These are phyloP conservation scores for Dinoponera quadriceps DNA, from an alignment of 1,140 invertebrate species.

Conservation along the genomic window DNA sequence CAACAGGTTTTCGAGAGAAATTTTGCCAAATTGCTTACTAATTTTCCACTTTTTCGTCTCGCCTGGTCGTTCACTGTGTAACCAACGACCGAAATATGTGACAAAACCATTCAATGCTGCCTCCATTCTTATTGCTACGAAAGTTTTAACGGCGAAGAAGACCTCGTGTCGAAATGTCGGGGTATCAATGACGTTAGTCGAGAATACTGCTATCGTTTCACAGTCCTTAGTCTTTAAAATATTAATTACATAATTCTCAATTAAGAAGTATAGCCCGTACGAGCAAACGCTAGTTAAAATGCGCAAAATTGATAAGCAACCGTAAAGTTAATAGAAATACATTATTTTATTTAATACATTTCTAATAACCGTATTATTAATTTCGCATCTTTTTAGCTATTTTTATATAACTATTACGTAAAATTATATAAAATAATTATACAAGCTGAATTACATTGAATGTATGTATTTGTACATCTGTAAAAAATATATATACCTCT, in stretches of 20 bases:
- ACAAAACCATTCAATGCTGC: neutral
- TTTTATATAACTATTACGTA: no score
- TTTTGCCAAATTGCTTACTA: conserved; percentile 12
- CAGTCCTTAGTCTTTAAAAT: neutral
- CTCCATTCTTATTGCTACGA: conserved; percentile 15
- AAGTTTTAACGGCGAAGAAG: conserved; percentile 13
- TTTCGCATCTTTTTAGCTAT: no score
- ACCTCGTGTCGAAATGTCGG: neutral
- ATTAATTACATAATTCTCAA: no score
- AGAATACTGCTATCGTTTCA: neutral
- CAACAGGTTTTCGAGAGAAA: neutral
- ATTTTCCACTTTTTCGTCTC: conserved; percentile 54
- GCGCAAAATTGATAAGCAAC: no score
- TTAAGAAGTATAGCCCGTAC: no score
- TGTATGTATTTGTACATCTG: no score
- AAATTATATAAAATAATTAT: no score
- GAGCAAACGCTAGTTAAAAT: no score
- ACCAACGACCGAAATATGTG: conserved; percentile 42
- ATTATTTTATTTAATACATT: no score
- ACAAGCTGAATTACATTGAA: no score
- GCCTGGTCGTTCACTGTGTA: conserved; percentile 46
- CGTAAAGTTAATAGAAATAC: no score
- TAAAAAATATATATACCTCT: neutral
- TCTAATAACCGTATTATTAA: no score
- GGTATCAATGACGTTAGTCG: neutral